phyloP scores from a whole-genome alignment of 2,113 vertebrate species.

The Mesocricetus auratus region DNA sequence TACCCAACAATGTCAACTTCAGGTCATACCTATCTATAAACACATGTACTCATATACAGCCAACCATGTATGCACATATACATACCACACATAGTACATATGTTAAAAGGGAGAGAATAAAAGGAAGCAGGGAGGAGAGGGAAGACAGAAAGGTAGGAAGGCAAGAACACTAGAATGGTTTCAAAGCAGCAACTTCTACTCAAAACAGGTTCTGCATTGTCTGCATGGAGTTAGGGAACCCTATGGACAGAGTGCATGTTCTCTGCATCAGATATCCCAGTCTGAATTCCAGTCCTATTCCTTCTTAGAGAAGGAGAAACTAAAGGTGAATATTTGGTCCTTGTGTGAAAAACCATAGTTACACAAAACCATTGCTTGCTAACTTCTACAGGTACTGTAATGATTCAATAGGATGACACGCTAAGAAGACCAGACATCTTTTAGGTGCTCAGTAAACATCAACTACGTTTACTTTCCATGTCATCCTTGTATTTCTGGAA shows the following conservation, averaged over 20 bases:
- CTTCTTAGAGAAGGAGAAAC: neutral
- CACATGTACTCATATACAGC: neutral
- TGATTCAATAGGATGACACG: constrained; percentile 17
- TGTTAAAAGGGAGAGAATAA: no score
- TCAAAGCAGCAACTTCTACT: neutral
- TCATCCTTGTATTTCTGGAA: neutral
- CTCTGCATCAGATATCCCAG: neutral
- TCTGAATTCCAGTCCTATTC: neutral
- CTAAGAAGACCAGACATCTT: neutral
- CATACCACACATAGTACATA: neutral
- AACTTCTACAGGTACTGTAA: neutral
- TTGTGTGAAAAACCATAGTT: constrained; percentile 36
- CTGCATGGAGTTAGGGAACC: neutral
- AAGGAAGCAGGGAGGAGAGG: neutral
- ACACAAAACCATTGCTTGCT: neutral
- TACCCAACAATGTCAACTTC: neutral
- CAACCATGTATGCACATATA: neutral
- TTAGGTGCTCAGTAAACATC: neutral
- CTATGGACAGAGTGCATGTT: neutral
- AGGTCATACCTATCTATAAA: neutral
- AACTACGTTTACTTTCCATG: neutral
- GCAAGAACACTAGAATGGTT: neutral
- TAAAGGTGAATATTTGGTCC: neutral
- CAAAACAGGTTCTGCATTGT: neutral
- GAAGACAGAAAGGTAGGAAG: neutral